Evolutionary conservation across 2,888 invertebrate species (phyloP), one percentile per base, ranked within the genome.

Genomic region (Colostygia pectinataria): DNA sequence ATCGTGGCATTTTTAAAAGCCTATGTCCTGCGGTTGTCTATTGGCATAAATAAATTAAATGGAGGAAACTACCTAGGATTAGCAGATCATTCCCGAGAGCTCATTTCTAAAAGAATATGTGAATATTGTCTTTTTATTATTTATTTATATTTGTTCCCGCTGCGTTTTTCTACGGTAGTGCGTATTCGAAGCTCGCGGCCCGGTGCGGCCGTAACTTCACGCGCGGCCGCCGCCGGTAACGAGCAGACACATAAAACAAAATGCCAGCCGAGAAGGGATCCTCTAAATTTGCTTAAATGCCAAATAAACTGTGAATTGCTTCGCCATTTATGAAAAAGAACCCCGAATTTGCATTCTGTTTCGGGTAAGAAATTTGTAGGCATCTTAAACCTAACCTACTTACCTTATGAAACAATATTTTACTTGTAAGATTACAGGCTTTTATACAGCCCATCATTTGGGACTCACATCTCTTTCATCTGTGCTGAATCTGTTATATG

Each of bases 201-300:
- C 85, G 73, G 54, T 53, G 83, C 82, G 85, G 84, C 82, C 78
- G 83, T 90, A 83, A 90, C 88, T 90, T 89, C 88, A 88, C 87
- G 89, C 86, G 79, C 87, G 84, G 77, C 81, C 84, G 88, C 74
- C 78, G 83, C 73, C 79, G 72, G 87, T 90, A 90, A 90, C 89
- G 88, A 90, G 89, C 82, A 72, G 73, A 77, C 82, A 78, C 87
- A 88, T 89, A 89, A 89, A 89, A 88, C 85, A 87, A 89, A 89
- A 90, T 89, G 87, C 88, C 88, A 87, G 81, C 77, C 70, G 72
- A 76, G 76, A 74, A 78, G 83, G 83, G 82, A 82, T 83, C 82
- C 81, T 81, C 82, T 80, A 82, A 85, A 86, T 85, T 85, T 79
- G 83, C 85, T 84, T 86, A 85, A 87, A 87, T 87, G 87, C 86